Evolutionary conservation across 2,113 vertebrate genomes (phyloP).

Genomic region (Psammodynastes pulverulentus): DNA sequence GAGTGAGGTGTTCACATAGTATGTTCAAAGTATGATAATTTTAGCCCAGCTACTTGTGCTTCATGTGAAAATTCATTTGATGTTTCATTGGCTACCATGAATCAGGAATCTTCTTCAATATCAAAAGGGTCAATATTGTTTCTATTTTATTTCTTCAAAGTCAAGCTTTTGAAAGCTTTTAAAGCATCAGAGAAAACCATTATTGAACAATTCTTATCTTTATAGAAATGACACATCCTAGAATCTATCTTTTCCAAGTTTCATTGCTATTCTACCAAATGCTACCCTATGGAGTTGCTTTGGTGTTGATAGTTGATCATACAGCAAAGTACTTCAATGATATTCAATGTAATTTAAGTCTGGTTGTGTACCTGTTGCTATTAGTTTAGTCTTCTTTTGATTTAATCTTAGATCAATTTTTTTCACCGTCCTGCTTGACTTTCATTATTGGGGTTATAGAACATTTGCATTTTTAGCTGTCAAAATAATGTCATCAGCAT

Average conservation of each 20-base stretch:
- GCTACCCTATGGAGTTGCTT: not conserved
- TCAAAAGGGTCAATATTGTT: not conserved
- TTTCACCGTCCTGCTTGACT: not conserved
- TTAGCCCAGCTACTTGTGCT: not conserved
- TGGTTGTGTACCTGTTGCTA: not conserved
- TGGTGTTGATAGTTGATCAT: not conserved
- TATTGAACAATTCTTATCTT: not conserved
- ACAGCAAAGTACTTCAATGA: not conserved
- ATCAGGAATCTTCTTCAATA: not conserved
- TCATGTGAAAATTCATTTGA: not conserved
- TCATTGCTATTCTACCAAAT: not conserved
- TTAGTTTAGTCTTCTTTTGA: not conserved
- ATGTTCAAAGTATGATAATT: not conserved
- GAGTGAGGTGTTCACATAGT: not conserved
- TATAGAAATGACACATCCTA: not conserved
- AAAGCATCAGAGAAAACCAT: not conserved
- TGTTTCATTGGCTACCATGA: not conserved
- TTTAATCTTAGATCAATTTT: not conserved
- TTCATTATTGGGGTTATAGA: not conserved
- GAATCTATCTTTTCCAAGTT: not conserved
- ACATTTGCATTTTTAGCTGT: not conserved
- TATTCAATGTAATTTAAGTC: not conserved
- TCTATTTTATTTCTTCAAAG: not conserved
- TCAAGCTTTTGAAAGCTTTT: not conserved
- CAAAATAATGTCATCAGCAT: not conserved